Evolutionary conservation across 2,113 vertebrate species (phyloP).

Genomic region (Etheostoma spectabile): DNA sequence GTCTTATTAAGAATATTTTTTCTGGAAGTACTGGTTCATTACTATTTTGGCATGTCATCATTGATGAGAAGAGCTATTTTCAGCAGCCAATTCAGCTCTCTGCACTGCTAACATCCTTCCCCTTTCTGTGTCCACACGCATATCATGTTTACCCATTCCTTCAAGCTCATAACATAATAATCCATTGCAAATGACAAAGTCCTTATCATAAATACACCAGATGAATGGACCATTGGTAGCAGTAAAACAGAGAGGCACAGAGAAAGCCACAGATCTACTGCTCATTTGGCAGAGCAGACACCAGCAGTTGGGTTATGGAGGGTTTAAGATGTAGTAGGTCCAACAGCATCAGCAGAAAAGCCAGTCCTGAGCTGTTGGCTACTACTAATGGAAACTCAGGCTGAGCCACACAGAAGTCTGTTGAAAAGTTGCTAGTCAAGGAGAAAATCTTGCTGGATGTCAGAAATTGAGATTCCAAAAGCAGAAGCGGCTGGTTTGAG

Average conservation of each 20-base stretch:
- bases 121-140: slow-evolving; percentile 1
- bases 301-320: slow-evolving; percentile 32
- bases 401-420: slow-evolving; percentile 18
- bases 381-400: slow-evolving; percentile 34
- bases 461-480: slow-evolving; percentile 42
- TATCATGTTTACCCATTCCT: not conserved
- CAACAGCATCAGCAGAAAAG: slow-evolving; percentile 51
- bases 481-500: slow-evolving; percentile 46
- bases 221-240: not conserved
- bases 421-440: slow-evolving; percentile 34
- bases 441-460: slow-evolving; percentile 26
- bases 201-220: not conserved
- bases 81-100: slow-evolving; percentile 21
- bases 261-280: slow-evolving; percentile 22
- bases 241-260: not conserved
- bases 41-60: not conserved
- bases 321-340: slow-evolving; percentile 18
- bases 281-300: not conserved
- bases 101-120: slow-evolving; percentile 25
- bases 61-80: slow-evolving; percentile 6
- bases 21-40: not conserved
- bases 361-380: slow-evolving; percentile 29
- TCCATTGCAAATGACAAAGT: not conserved
- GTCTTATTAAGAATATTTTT: not conserved
- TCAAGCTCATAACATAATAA: slow-evolving; percentile 13